Base-by-base conservation (phyloP, 2,113 vertebrate genomes). In the Amblyopsis rosae region DNA sequence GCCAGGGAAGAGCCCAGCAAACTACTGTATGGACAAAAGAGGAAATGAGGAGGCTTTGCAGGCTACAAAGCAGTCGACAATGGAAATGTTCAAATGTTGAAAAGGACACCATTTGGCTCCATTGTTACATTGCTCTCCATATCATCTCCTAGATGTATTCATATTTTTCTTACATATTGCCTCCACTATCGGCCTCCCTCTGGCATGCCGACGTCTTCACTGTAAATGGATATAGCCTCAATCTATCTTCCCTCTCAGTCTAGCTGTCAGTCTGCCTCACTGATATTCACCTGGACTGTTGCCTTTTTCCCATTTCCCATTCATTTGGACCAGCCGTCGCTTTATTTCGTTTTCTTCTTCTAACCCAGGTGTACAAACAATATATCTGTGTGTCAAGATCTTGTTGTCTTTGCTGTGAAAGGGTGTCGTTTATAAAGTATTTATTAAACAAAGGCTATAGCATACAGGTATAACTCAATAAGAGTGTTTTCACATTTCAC, bases 21-120 rank as follows among this genome's bases (percentile, higher is more conserved):
- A 47, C 19, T 50, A 26, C 26, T 26, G 2, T 26, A 47, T 51
- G 10, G 41, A 48, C 54, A 67, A 72, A 56, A 65, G 67, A 72
- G 60, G 35, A 47, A 17, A 53, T 2, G 32, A 56, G 54, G 54
- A 10, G n/a, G 4, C 16, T 15, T 8, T 26, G 26, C 26, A 26
- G 49, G 49, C 49, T 12, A 41, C 35, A 7, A 41, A 41, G 26
- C 26, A 26, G 35, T 0, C 35, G 35, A 41, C 35, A 15, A 26
- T 55, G 53, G 16, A 12, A 55, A 16, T 19, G 4, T 16, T 10
- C 9, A 10, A 10, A 51, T 35, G 19, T 57, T 49, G 10, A 56
- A 48, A 7, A 51, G 2, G 16, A 1, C 9, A 2, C 19, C n/a
- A 4, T 13, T 19, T 35, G 41, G 26, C 10, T 11, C 5, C 4